A percentile compares a stretch with the other conserved stretches of the same genome.
These are phyloP conservation scores for Tapirus indicus DNA, from an alignment of 2,797 vertebrate genomes.

Conservation along the genomic window DNA sequence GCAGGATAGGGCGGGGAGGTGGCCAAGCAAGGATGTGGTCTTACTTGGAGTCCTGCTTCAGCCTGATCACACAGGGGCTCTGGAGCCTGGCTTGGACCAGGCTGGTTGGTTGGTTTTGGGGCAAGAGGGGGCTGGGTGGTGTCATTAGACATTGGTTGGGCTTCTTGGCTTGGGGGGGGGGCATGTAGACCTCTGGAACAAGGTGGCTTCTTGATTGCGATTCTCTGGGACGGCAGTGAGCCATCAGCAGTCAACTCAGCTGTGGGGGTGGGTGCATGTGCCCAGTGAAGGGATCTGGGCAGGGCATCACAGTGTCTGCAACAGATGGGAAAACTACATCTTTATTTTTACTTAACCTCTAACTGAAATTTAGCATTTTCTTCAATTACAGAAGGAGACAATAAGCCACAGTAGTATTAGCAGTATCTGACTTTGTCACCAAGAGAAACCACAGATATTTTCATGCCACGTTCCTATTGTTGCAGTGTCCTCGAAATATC, in stretches of 20 bases:
- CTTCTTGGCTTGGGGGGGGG: background rate
- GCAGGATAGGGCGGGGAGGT: background rate
- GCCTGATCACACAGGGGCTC: background rate
- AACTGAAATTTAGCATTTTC: background rate
- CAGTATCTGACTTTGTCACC: background rate
- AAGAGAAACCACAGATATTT: background rate
- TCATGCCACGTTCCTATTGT: background rate
- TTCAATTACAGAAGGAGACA: background rate
- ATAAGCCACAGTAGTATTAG: background rate
- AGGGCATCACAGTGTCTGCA: background rate
- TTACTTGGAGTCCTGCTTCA: background rate
- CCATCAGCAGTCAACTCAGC: background rate
- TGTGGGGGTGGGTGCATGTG: background rate
- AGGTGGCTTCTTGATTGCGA: background rate
- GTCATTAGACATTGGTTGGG: background rate
- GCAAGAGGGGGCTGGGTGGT: background rate
- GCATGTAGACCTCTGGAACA: background rate
- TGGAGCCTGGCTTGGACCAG: background rate
- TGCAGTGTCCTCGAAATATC: background rate
- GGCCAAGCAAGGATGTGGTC: background rate
- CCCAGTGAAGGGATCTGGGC: background rate
- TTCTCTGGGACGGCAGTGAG: background rate
- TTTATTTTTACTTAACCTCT: background rate
- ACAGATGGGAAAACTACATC: background rate
- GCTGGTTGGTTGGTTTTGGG: background rate